phyloP scores from a whole-genome alignment of 2,797 vertebrate genomes.

The Ciconia nigra region DNA sequence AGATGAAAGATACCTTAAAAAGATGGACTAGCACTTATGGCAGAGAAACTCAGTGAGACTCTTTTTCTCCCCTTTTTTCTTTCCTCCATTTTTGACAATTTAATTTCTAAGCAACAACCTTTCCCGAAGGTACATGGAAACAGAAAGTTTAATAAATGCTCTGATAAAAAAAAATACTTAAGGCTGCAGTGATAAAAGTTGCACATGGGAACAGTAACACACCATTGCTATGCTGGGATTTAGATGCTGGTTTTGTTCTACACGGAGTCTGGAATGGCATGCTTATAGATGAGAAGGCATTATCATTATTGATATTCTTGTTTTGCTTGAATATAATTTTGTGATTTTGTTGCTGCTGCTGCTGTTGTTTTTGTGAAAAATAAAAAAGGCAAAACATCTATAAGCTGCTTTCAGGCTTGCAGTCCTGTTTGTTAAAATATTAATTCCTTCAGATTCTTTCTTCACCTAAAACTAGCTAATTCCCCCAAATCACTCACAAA shows the following conservation, averaged over 20 bases:
- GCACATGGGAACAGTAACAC: neutral
- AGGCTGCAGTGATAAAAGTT: neutral
- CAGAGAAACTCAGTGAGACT: neutral
- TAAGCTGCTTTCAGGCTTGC: neutral
- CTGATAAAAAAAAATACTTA: neutral
- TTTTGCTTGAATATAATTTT: neutral
- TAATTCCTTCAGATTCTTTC: neutral
- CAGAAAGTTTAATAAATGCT: neutral
- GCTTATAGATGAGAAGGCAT: neutral
- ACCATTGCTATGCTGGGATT: neutral
- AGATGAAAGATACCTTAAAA: neutral
- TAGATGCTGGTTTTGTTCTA: neutral
- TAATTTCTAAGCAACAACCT: neutral
- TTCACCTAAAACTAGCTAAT: neutral
- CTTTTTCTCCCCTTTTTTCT: neutral
- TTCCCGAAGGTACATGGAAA: neutral
- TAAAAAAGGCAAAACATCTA: neutral
- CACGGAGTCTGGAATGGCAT: neutral
- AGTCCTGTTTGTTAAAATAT: neutral
- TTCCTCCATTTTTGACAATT: neutral
- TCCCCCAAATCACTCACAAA: neutral
- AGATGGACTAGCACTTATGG: neutral
- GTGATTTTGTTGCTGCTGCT: neutral
- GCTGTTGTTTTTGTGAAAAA: neutral
- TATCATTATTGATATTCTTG: neutral